These are phyloP conservation scores for Campaea margaritaria DNA, from an alignment of 2,888 invertebrate species.

Conservation along the genomic window DNA sequence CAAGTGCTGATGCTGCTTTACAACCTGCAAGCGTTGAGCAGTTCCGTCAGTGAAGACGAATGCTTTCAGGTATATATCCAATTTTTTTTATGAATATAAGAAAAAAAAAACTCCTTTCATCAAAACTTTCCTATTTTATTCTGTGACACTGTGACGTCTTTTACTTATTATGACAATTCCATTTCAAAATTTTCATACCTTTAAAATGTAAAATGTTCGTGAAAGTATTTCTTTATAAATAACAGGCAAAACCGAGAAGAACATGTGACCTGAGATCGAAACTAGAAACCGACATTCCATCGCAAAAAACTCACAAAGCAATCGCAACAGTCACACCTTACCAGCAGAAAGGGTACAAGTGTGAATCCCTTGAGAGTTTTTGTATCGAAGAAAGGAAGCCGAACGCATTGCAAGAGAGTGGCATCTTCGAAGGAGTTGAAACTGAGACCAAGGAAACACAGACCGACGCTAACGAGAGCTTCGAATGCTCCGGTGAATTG, in stretches of 20 bases:
- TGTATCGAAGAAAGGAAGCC: slow-evolving; percentile 80
- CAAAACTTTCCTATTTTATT: slow-evolving; percentile 26
- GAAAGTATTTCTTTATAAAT: slow-evolving; percentile 37
- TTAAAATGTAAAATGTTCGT: slow-evolving; percentile 10
- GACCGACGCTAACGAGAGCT: slow-evolving; percentile 84
- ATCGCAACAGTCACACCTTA: slow-evolving; percentile 88
- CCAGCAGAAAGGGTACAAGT: slow-evolving; percentile 78
- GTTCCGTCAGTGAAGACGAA: slow-evolving; percentile 84
- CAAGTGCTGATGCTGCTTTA: slow-evolving; percentile 87
- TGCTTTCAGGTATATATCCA: slow-evolving; percentile 74
- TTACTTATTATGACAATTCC: neutral
- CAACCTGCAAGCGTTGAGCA: slow-evolving; percentile 85
- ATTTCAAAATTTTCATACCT: neutral
- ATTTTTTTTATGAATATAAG: too few relatives aligned
- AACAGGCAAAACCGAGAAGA: slow-evolving; percentile 76
- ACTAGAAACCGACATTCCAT: slow-evolving; percentile 70
- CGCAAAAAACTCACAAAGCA: slow-evolving; percentile 82
- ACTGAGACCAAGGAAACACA: slow-evolving; percentile 81
- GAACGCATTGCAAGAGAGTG: slow-evolving; percentile 88
- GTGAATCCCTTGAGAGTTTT: slow-evolving; percentile 77
- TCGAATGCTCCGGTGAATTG: slow-evolving; percentile 82
- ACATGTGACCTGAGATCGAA: slow-evolving; percentile 74
- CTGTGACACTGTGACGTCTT: slow-evolving; percentile 4
- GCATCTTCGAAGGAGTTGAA: slow-evolving; percentile 88
- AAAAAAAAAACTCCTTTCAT: too few relatives aligned